Conservation (phyloP, 1,140 invertebrate species). For the Brachystomella parvula region DNA sequence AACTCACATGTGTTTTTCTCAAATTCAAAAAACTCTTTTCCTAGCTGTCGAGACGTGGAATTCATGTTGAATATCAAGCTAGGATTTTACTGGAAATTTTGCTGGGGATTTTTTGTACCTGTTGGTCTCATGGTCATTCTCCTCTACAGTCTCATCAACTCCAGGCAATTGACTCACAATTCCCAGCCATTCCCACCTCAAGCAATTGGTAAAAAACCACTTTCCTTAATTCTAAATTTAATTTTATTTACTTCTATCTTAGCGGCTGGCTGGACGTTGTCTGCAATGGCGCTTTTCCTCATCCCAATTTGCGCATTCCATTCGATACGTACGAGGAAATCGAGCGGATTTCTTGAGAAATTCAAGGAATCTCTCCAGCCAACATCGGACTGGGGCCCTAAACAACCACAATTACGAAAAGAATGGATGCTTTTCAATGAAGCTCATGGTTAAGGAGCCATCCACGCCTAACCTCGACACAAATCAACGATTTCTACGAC, state of each 20-base stretch:
- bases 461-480: no score
- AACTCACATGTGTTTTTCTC: neutral
- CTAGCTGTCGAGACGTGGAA: conserved; percentile 55
- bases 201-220: conserved; percentile 25
- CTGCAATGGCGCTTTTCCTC: conserved; percentile 50
- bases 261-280: conserved; percentile 48
- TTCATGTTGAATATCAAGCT: conserved; percentile 66
- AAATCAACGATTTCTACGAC: no score
- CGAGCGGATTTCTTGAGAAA: conserved; percentile 41
- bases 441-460: no score
- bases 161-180: conserved; percentile 49
- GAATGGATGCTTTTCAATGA: conserved; percentile 51
- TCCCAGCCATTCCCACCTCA: conserved; percentile 27
- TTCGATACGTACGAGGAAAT: conserved; percentile 34
- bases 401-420: conserved; percentile 44
- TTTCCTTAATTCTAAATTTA: neutral
- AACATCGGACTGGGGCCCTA: conserved; percentile 54
- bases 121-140: conserved; percentile 21
- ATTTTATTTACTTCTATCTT: conserved; percentile 16
- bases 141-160: conserved; percentile 38
- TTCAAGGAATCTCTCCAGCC: conserved; percentile 46
- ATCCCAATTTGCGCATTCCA: conserved; percentile 51
- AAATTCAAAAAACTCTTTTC: conserved; percentile 13
- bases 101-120: conserved; percentile 50
- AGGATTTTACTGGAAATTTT: conserved; percentile 64